A percentile compares a stretch with the other conserved stretches of the same genome.
phyloP scores from a whole-genome alignment of 1,140 invertebrate species.

The Microplitis demolitor region DNA sequence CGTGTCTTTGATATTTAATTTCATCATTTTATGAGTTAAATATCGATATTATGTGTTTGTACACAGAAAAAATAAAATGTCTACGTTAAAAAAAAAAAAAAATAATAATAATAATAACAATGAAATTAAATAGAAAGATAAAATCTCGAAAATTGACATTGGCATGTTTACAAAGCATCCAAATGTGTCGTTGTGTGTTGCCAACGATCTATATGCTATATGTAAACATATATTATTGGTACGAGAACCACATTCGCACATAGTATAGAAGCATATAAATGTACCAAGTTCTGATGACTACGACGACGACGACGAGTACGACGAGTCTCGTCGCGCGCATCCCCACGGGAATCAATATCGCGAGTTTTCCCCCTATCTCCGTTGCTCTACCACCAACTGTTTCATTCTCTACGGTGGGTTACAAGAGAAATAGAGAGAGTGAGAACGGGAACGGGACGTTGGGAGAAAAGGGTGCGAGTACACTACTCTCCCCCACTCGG shows the following conservation, averaged over 20 bases:
- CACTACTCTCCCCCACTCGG: background rate
- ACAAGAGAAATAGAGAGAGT: background rate
- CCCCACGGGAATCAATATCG: constrained; percentile 62
- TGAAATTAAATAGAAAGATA: background rate
- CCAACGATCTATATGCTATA: background rate
- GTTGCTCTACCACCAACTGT: constrained; percentile 23
- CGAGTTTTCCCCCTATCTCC: constrained; percentile 41
- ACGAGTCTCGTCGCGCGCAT: constrained; percentile 52
- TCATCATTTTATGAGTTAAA: too few species aligned
- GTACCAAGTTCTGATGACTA: constrained; percentile 29
- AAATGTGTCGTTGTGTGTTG: background rate
- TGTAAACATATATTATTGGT: constrained; percentile 19
- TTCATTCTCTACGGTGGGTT: constrained; percentile 23
- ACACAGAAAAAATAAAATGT: too few species aligned
- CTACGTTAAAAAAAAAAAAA: too few species aligned
- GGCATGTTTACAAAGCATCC: constrained; percentile 5
- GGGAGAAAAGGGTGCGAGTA: background rate
- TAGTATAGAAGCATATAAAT: constrained; percentile 18
- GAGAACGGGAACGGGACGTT: background rate
- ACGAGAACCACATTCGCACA: constrained; percentile 26
- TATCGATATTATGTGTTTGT: too few species aligned
- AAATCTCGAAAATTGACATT: background rate
- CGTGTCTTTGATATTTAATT: background rate
- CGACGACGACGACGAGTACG: constrained; percentile 7
- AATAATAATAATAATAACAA: background rate